Evolutionary conservation across 2,797 vertebrate genomes (phyloP).

Genomic region (Bucorvus abyssinicus): DNA sequence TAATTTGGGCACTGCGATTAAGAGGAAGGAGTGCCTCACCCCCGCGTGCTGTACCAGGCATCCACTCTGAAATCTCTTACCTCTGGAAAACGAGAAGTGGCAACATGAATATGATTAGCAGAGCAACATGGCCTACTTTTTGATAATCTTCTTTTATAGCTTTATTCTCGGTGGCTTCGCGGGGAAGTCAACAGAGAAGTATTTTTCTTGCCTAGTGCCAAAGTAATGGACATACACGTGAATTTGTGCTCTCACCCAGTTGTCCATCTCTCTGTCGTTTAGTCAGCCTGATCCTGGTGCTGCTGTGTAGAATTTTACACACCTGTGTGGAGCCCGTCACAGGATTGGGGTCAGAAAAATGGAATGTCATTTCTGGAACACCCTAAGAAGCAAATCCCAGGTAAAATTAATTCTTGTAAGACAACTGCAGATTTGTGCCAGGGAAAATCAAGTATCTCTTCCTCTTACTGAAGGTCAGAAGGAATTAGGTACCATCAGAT

Average conservation of each 20-base stretch:
- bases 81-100: constrained; percentile 32
- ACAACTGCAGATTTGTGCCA: background rate
- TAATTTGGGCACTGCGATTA: background rate
- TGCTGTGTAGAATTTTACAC: background rate
- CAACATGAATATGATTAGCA: constrained; percentile 26
- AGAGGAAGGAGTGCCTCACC: background rate
- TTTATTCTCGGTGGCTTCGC: background rate
- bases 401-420: background rate
- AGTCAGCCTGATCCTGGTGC: background rate
- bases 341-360: background rate
- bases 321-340: background rate
- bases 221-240: background rate
- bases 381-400: background rate
- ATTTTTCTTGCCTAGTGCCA: background rate
- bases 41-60: background rate
- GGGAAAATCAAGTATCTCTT: background rate
- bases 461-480: background rate
- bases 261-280: background rate
- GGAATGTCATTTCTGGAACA: background rate
- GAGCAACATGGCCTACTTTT: constrained; percentile 31
- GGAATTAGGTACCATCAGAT: background rate
- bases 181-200: background rate
- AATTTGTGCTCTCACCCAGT: background rate
- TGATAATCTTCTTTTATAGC: constrained; percentile 20
- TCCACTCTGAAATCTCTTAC: background rate